Conservation (phyloP, 2,888 invertebrate genomes). For the Spialia ferax region DNA sequence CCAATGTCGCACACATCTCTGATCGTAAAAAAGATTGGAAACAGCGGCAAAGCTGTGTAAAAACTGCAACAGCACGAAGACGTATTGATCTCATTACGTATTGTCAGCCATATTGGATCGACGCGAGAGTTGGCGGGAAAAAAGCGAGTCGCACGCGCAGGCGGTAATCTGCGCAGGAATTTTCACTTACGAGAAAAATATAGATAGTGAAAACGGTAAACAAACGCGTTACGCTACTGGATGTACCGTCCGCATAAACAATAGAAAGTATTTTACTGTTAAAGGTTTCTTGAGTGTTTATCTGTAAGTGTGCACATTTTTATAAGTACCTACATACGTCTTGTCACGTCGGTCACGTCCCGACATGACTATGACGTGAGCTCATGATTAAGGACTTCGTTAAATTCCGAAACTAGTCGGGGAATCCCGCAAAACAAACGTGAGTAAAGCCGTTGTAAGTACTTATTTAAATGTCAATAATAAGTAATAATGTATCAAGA, state of each 20-base stretch:
- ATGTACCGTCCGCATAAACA: constrained; percentile 59
- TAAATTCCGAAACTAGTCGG: no score
- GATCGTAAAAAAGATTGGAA: neutral
- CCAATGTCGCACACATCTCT: neutral
- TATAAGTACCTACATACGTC: no score
- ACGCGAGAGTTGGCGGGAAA: constrained; percentile 38
- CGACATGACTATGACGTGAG: no score
- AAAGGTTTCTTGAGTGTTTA: no score
- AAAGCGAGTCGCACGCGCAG: constrained; percentile 44
- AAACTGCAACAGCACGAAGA: constrained; percentile 29
- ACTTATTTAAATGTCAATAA: no score
- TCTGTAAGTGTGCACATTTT: no score
- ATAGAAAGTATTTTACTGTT: constrained; percentile 46
- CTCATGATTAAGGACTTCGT: no score
- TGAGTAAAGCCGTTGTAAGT: no score
- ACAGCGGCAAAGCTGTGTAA: neutral
- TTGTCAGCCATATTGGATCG: constrained; percentile 44
- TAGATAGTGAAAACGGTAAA: constrained; percentile 83
- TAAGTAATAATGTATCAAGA: constrained; percentile 34
- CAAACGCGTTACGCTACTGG: constrained; percentile 59
- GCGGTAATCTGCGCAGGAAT: constrained; percentile 56
- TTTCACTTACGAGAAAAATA: constrained; percentile 80
- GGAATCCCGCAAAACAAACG: no score
- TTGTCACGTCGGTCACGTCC: no score
- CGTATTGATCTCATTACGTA: constrained; percentile 43